Evolutionary conservation across 2,888 invertebrate genomes (phyloP).

Genomic region (Eilema depressum): DNA sequence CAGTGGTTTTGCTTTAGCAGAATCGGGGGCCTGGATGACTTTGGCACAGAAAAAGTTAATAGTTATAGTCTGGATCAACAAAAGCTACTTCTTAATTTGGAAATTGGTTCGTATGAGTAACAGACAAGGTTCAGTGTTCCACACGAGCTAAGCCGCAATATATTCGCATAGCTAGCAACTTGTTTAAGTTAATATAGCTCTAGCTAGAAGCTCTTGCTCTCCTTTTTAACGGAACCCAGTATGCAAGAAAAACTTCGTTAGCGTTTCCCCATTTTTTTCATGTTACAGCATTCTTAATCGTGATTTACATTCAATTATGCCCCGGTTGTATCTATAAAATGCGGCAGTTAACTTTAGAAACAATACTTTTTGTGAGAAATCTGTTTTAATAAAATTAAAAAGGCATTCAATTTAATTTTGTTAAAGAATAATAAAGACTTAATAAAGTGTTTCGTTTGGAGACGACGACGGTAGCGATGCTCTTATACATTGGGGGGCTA

Average conservation of each 20-base stretch:
- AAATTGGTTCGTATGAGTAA: too few relatives aligned
- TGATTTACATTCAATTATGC: constrained; percentile 6
- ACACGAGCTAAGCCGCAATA: too few relatives aligned
- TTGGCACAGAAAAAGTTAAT: too few relatives aligned
- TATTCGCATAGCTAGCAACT: too few relatives aligned
- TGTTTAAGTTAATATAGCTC: background rate
- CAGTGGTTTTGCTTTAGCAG: too few relatives aligned
- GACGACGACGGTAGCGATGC: background rate
- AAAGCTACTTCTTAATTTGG: too few relatives aligned
- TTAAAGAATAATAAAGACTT: background rate
- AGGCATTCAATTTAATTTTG: background rate
- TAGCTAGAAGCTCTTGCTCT: background rate
- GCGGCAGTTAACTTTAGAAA: background rate
- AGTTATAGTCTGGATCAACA: too few relatives aligned
- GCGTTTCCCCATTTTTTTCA: background rate
- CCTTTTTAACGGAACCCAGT: background rate
- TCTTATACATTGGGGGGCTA: too few relatives aligned
- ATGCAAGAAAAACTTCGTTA: background rate
- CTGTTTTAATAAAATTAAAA: constrained; percentile 8
- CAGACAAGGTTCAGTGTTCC: too few relatives aligned
- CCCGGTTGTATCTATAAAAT: background rate
- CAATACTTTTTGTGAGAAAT: background rate
- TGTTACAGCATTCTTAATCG: background rate
- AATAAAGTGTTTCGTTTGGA: background rate
- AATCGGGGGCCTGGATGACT: too few relatives aligned